phyloP scores from a whole-genome alignment of 2,888 invertebrate species.

The Leucophenga maculata region DNA sequence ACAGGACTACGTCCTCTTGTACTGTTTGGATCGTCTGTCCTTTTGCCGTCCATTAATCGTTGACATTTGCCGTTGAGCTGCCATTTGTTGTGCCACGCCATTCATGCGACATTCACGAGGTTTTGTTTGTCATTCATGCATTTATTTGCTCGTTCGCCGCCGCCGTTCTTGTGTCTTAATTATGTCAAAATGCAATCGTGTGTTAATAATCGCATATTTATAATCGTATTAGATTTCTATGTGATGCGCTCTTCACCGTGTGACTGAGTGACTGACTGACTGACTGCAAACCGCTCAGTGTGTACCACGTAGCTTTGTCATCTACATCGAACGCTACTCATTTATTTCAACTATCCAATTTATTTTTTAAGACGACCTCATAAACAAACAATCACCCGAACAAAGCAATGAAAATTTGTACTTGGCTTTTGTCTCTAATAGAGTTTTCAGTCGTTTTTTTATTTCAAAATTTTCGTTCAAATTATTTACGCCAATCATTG shows the following conservation, averaged over 20 bases:
- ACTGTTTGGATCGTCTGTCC: too few species aligned
- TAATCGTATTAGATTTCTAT: constrained; percentile 59
- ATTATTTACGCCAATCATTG: constrained; percentile 60
- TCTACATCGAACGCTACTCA: too few species aligned
- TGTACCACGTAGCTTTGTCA: too few species aligned
- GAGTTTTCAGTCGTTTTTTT: background rate
- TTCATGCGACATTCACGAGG: too few species aligned
- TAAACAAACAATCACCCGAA: constrained; percentile 8
- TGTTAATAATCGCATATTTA: constrained; percentile 69
- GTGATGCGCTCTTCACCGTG: constrained; percentile 29
- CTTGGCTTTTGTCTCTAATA: constrained; percentile 5
- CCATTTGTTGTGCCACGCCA: constrained; percentile 7
- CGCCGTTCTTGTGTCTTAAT: constrained; percentile 55
- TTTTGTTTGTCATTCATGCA: constrained; percentile 38
- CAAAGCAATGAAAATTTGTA: constrained; percentile 12
- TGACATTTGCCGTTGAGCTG: background rate
- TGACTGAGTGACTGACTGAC: too few species aligned
- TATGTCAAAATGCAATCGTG: constrained; percentile 65
- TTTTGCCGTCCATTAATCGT: background rate
- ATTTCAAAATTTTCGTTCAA: background rate
- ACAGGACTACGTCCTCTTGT: too few species aligned
- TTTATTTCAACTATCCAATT: background rate
- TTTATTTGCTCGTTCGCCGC: constrained; percentile 34
- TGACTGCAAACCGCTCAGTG: too few species aligned
- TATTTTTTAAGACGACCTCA: constrained; percentile 1